Percentiles rank a stretch among this genome's conserved stretches.
phyloP scores from a whole-genome alignment of 2,888 invertebrate species.

The Amiota mariae region DNA sequence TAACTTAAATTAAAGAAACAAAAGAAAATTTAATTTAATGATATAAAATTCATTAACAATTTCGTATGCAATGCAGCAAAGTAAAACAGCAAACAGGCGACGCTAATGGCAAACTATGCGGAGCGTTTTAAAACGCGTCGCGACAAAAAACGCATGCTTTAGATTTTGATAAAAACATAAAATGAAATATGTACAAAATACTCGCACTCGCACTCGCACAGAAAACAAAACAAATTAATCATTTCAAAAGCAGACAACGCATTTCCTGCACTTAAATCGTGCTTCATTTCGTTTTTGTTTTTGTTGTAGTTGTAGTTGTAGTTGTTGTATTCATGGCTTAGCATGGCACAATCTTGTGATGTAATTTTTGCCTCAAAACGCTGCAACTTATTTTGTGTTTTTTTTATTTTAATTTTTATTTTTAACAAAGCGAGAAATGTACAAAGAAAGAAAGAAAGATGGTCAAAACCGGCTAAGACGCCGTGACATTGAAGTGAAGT shows the following conservation, averaged over 20 bases:
- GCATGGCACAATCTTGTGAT: conserved; percentile 11
- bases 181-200: too few species aligned
- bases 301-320: conserved; percentile 30
- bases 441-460: not conserved
- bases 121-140: too few species aligned
- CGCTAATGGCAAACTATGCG: not conserved
- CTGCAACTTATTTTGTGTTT: not conserved
- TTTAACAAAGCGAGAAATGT: too few species aligned
- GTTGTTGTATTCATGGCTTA: too few species aligned
- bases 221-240: not conserved
- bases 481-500: conserved; percentile 61
- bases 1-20: too few species aligned
- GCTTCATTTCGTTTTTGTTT: conserved; percentile 2
- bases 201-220: too few species aligned
- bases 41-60: too few species aligned
- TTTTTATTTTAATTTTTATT: too few species aligned
- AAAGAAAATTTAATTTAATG: too few species aligned
- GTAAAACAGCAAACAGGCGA: not conserved
- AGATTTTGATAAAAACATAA: too few species aligned
- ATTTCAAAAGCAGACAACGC: not conserved
- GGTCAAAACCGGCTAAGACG: conserved; percentile 32
- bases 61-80: too few species aligned
- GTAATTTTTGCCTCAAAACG: conserved; percentile 14
- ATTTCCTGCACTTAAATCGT: conserved; percentile 10
- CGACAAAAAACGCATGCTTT: too few species aligned